Evolutionary conservation across 92 coral and sea anemone genomes (phyloP), one percentile per base, ranked within the genome.

Genomic region (Montipora capitata): DNA sequence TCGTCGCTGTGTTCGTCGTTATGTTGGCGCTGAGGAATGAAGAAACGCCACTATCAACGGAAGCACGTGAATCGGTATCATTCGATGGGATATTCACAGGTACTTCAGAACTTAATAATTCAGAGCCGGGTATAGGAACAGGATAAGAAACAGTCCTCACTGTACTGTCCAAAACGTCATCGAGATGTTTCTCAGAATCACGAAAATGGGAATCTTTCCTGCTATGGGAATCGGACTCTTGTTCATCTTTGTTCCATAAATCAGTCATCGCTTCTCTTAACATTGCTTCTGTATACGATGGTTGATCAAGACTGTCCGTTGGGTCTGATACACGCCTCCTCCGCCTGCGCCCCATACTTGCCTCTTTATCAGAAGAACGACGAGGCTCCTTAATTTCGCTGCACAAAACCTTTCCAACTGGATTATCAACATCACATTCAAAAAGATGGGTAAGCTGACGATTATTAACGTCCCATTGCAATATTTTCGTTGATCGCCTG

Each of bases 381-480:
- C 87, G 87, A 6, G 61, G 61, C 38, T 83, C 87, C 15, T 16
- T 17, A 6, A 73, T 42, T 27, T 72, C 49, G 10, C 20, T 73
- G 61, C 51, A 38, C 44, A 83, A 82, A 13, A 91, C 85, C 14
- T 82, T 56, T 48, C 93, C 94, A 4, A 88, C 96, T 2, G 99
- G 95, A 56, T 76, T 77, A 20, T 96, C 87, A 13, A 87, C 82
- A 62, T 96, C 95, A 49, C 92, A 90, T 74, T 96, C 90, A 76
- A 98, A 98, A 14, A 93, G 91, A 80, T 93, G 92, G 14, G 94
- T 92, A 56, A 96, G 89, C 58, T 92, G 98, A 52, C 95, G 98
- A 15, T 93, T 90, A 27, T 52, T 68, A 8, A 93, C 96, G 13
- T 91, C 90, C 99, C 99, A 98, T 40, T 98, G 97, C 10, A 94